These are phyloP conservation scores for Alouatta palliata DNA, from an alignment of 2,113 vertebrate genomes.

Conservation along the genomic window DNA sequence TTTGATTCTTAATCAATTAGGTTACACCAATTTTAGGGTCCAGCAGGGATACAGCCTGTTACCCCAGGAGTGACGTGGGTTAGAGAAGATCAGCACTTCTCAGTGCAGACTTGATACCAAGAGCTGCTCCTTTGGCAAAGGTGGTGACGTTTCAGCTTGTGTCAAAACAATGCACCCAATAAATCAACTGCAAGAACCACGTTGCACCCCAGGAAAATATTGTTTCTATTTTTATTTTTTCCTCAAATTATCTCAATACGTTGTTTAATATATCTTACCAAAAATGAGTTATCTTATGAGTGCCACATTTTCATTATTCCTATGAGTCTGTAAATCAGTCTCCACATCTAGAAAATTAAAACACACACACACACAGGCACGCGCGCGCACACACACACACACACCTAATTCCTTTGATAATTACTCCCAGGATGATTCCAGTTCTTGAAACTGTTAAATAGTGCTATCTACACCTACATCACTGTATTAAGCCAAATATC, in stretches of 20 bases:
- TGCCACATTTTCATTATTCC: not conserved
- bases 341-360: not conserved
- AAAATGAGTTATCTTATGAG: not conserved
- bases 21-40: not conserved
- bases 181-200: not conserved
- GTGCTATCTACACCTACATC: not conserved
- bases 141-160: not conserved
- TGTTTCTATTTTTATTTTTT: not conserved
- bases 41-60: not conserved
- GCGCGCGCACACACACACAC: not conserved
- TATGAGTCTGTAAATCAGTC: not conserved
- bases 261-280: not conserved
- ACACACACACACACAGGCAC: not conserved
- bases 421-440: not conserved
- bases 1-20: not conserved
- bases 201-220: not conserved
- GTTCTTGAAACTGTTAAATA: not conserved
- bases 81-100: not conserved
- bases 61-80: rapidly evolving
- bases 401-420: not conserved
- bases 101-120: not conserved
- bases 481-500: not conserved
- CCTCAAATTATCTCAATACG: not conserved
- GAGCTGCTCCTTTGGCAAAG: not conserved
- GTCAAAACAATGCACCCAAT: not conserved